Percentiles rank a stretch among this genome's conserved stretches.
Conservation (phyloP, 1,140 invertebrate species). For the Zaprionus lachaisei region DNA sequence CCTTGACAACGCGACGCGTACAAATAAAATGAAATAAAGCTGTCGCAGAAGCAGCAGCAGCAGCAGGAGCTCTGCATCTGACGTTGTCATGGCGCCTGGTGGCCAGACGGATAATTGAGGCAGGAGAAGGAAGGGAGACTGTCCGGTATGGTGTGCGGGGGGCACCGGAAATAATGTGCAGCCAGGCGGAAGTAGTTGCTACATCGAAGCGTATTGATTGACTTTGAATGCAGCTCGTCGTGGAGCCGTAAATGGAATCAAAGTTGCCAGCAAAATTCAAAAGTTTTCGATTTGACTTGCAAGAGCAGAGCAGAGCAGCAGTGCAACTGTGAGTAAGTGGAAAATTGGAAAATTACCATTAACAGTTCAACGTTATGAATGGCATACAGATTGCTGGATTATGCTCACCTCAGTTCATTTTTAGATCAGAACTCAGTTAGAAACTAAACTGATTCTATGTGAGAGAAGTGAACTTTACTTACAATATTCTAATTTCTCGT, state of each 20-base stretch:
- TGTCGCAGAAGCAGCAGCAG: constrained; percentile 23
- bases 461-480: too few relatives aligned
- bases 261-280: constrained; percentile 45
- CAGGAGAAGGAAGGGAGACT: not conserved
- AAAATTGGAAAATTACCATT: constrained; percentile 35
- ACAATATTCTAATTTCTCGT: too few relatives aligned
- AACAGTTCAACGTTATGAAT: constrained; percentile 26
- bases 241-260: constrained; percentile 47
- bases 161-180: constrained; percentile 68
- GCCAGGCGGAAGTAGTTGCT: constrained; percentile 71
- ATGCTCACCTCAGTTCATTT: not conserved
- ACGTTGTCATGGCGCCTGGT: constrained; percentile 59
- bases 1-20: constrained; percentile 70
- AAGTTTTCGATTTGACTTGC: constrained; percentile 27
- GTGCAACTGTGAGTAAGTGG: constrained; percentile 8
- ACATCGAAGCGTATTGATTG: constrained; percentile 69
- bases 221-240: constrained; percentile 61
- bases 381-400: constrained; percentile 20
- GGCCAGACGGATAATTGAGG: constrained; percentile 20
- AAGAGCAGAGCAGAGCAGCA: not conserved
- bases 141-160: constrained; percentile 6
- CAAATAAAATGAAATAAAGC: constrained; percentile 64
- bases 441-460: too few relatives aligned
- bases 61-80: constrained; percentile 12
- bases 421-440: not conserved